Base-by-base conservation (phyloP, 1,140 invertebrate genomes). In the Solen grandis region DNA sequence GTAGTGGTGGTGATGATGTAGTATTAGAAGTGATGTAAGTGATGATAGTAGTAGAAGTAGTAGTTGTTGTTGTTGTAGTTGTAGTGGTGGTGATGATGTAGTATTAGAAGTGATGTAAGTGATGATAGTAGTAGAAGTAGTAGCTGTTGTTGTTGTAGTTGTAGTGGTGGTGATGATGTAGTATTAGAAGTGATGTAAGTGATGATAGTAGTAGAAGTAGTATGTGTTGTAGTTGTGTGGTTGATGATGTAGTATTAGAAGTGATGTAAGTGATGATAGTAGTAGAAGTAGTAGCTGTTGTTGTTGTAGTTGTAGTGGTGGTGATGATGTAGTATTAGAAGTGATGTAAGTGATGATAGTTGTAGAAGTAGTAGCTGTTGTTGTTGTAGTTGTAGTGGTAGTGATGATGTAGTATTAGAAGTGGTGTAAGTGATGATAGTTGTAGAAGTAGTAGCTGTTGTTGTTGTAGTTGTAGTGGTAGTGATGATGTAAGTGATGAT, bases 51-150 rank as follows among this genome's bases (percentile, higher is more conserved):
- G 46, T 52, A 52, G 46, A 52, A 52, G 46, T 52, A 52, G 46
- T 52, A 52, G 46, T 52, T 14, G 46, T 52, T 14, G n/a, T 52
- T 14, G 46, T 52, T 14, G 46, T 52, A 52, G 46, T 52, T 14
- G 46, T 52, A 52, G 46, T 52, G n/a, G 46, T 52, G n/a, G 46
- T 52, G n/a, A n/a, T 52, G n/a, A n/a, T 52, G n/a, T n/a, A n/a
- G n/a, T n/a, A n/a, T 52, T n/a, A n/a, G n/a, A n/a, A n/a, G n/a
- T n/a, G n/a, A n/a, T n/a, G n/a, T n/a, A n/a, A n/a, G n/a, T n/a
- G n/a, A 52, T 52, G n/a, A n/a, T 52, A 52, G 46, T 14, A 52
- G 46, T 52, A 52, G 46, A 14, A 52, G 46, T n/a, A 52, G 46
- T 52, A 52, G 46, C n/a, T 14, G n/a, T 52, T 14, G 46, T 52